Evolutionary conservation across 1,140 invertebrate species (phyloP).

Genomic region (Listronotus bonariensis): DNA sequence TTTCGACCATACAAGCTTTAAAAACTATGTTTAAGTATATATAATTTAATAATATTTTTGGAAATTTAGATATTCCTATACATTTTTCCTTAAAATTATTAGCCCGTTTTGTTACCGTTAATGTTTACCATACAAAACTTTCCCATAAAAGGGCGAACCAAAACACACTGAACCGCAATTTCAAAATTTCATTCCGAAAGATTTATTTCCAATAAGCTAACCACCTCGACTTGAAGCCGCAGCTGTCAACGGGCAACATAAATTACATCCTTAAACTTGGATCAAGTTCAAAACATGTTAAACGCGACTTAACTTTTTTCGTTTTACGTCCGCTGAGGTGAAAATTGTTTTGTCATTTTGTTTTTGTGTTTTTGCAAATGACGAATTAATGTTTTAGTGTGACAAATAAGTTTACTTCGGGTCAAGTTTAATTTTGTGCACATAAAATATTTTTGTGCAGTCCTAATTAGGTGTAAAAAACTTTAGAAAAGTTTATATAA

Average conservation of each 20-base stretch:
- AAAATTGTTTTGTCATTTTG: conserved; percentile 11
- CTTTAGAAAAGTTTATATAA: too few species aligned
- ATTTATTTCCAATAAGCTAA: conserved; percentile 19
- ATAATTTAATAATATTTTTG: too few species aligned
- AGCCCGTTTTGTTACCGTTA: too few species aligned
- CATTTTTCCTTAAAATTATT: too few species aligned
- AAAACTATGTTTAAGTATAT: too few species aligned
- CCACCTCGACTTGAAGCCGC: background rate
- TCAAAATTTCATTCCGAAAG: conserved; percentile 12
- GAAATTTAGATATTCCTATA: too few species aligned
- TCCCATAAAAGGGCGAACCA: conserved; percentile 3
- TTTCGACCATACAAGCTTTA: too few species aligned
- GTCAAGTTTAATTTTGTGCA: background rate
- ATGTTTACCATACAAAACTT: too few species aligned
- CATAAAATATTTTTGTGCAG: too few species aligned
- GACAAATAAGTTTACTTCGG: conserved; percentile 1
- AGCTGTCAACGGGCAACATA: conserved; percentile 3
- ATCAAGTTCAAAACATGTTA: conserved; percentile 12
- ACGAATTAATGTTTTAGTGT: background rate
- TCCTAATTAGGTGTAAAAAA: too few species aligned
- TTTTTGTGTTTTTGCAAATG: conserved; percentile 5
- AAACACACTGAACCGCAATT: conserved; percentile 4
- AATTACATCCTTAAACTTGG: conserved; percentile 17
- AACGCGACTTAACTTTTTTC: conserved; percentile 11
- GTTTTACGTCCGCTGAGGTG: conserved; percentile 2